Evolutionary conservation across 2,113 vertebrate genomes (phyloP).

Genomic region (Pterocles gutturalis): DNA sequence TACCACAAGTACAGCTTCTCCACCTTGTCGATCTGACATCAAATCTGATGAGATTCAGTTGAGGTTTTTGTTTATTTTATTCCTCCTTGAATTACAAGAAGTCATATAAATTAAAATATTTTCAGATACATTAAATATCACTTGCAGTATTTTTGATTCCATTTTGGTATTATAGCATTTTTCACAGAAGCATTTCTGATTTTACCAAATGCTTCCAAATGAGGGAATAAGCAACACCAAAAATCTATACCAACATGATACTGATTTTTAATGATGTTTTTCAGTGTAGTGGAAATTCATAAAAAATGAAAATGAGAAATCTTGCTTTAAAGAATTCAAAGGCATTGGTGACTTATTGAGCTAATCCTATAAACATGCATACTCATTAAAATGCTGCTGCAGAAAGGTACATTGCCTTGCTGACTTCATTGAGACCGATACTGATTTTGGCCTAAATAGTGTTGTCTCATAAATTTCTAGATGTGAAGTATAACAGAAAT

Average conservation of each 20-base stretch:
- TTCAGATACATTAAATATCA: neutral
- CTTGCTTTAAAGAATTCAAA: neutral
- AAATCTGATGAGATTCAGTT: neutral
- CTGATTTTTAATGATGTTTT: neutral
- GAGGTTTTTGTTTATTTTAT: neutral
- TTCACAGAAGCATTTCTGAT: neutral
- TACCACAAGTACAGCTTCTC: neutral
- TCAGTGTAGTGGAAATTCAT: neutral
- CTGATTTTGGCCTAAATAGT: neutral
- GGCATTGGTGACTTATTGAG: neutral
- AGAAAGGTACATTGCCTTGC: neutral
- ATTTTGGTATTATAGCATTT: neutral
- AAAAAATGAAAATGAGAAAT: neutral
- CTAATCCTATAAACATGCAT: neutral
- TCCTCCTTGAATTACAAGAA: neutral
- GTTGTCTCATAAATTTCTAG: neutral
- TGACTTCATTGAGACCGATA: neutral
- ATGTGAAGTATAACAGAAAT: slow-evolving; percentile 29
- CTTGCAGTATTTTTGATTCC: neutral
- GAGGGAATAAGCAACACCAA: neutral
- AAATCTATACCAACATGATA: neutral
- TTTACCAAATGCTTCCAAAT: neutral
- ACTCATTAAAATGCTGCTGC: neutral
- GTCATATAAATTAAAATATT: neutral
- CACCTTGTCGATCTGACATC: neutral